Evolutionary conservation across 1,140 invertebrate genomes (phyloP).

Genomic region (Hormaphis cornu): DNA sequence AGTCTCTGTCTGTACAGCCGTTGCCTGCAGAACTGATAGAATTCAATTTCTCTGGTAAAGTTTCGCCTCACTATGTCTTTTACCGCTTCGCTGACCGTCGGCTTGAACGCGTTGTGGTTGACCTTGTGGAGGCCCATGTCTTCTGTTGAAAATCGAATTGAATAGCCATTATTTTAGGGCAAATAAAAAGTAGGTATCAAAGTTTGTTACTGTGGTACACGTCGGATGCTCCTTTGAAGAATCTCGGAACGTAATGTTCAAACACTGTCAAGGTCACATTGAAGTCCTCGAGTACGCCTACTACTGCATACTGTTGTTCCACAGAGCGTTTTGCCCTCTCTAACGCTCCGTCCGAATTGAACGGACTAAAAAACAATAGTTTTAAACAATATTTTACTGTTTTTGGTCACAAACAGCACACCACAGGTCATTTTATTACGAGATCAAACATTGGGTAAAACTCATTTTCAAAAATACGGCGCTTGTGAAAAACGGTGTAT

Average conservation of each 20-base stretch:
- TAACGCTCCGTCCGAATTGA: slow-evolving; percentile 72
- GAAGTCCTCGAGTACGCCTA: slow-evolving; percentile 77
- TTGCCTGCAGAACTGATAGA: slow-evolving; percentile 82
- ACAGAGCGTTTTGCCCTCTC: slow-evolving; percentile 74
- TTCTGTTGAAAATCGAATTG: slow-evolving; percentile 46
- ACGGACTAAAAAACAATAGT: slow-evolving; percentile 66
- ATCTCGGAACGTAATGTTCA: slow-evolving; percentile 72
- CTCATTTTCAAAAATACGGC: too few species aligned
- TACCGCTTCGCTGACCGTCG: slow-evolving; percentile 71
- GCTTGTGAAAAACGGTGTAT: too few species aligned
- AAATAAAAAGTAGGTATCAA: slow-evolving; percentile 43
- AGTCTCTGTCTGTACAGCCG: slow-evolving; percentile 68
- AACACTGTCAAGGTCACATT: slow-evolving; percentile 74
- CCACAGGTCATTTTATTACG: too few species aligned
- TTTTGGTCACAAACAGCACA: too few species aligned
- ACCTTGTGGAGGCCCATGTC: slow-evolving; percentile 65
- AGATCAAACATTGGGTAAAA: too few species aligned
- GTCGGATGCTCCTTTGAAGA: slow-evolving; percentile 66
- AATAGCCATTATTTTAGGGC: background rate
- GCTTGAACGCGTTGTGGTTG: slow-evolving; percentile 78
- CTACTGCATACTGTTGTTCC: slow-evolving; percentile 74
- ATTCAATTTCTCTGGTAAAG: slow-evolving; percentile 82
- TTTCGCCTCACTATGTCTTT: slow-evolving; percentile 77
- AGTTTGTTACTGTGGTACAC: slow-evolving; percentile 67
- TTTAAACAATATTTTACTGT: slow-evolving; percentile 35